Base-by-base conservation (phyloP, 1,140 invertebrate species). In the Sitobion miscanthi region DNA sequence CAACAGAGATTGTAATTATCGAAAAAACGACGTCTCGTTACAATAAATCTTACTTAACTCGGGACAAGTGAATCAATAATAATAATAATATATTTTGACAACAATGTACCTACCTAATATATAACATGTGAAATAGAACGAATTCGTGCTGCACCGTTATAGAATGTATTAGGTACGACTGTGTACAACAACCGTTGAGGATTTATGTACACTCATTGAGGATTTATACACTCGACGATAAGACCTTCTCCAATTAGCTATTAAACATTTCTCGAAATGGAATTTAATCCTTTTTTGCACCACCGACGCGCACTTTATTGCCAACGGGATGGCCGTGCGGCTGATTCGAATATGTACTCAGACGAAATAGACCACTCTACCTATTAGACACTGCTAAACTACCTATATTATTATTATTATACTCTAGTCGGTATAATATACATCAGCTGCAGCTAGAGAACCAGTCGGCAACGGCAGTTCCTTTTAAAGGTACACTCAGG, bases 251-350 rank as follows among this genome's bases (percentile, higher is more conserved):
- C 14, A 77, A 77, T 77, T 77, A 77, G 62, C n/a, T 20, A 77
- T 77, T 35, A 77, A 69, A 77, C 62, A 85, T 42, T 85, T 30
- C 38, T 86, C 11, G 11, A 86, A 47, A 47, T 86, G 42, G 42
- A 47, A 86, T 86, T 86, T 86, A 86, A 86, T 86, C 85, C 42
- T 47, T 86, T 86, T 86, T 86, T 47, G 42, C 11, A 11, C 42
- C 23, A 86, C 14, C 42, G 9, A 38, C 17, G 14, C 17, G 14
- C 30, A 77, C 30, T 35, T 35, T n/a, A 38, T 21, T 38, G 3
- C 77, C 17, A 23, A 23, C 77, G 21, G 77, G 6, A 23, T 83
- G 9, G 49, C 11, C 2, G 49, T 17, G 1, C 42, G 8, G 25
- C 9, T 42, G 35, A 83, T 38, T 9, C 38, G 35, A 85, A 45